These are phyloP conservation scores for Caerostris darwini DNA, from an alignment of 1,140 invertebrate species.

Conservation along the genomic window DNA sequence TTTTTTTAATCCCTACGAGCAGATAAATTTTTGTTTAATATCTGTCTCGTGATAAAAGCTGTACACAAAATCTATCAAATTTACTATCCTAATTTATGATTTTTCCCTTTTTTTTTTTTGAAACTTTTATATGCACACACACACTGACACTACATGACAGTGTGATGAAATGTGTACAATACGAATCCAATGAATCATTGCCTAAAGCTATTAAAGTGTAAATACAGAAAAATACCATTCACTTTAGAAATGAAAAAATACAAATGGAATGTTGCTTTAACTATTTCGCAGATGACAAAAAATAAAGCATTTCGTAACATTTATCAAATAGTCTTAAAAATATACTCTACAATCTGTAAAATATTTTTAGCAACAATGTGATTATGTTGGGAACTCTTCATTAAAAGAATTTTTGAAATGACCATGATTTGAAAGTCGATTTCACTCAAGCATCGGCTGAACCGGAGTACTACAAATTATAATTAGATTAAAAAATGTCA, in stretches of 20 bases:
- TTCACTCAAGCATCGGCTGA: neutral
- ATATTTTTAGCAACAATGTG: slow-evolving; percentile 62
- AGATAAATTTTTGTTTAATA: slow-evolving; percentile 4
- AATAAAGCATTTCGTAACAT: slow-evolving; percentile 75
- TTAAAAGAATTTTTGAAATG: neutral
- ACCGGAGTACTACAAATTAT: neutral
- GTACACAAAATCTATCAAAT: slow-evolving; percentile 78
- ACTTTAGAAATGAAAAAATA: slow-evolving; percentile 77
- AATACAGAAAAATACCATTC: slow-evolving; percentile 77
- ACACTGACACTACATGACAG: slow-evolving; percentile 56
- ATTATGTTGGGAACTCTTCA: slow-evolving; percentile 31
- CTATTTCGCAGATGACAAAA: slow-evolving; percentile 74
- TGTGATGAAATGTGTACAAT: slow-evolving; percentile 57
- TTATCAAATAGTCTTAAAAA: slow-evolving; percentile 74
- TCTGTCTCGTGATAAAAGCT: slow-evolving; percentile 63
- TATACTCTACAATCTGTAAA: slow-evolving; percentile 73
- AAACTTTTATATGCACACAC: slow-evolving; percentile 24
- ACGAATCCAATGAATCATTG: slow-evolving; percentile 38
- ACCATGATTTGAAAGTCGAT: neutral
- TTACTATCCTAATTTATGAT: slow-evolving; percentile 59
- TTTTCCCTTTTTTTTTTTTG: slow-evolving; percentile 21
- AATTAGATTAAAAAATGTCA: neutral
- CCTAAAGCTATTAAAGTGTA: slow-evolving; percentile 69
- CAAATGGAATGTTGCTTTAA: slow-evolving; percentile 76
- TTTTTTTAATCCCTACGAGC: neutral